phyloP scores from a whole-genome alignment of 92 coral and sea anemone species.

The Epizoanthus illoricatus region DNA sequence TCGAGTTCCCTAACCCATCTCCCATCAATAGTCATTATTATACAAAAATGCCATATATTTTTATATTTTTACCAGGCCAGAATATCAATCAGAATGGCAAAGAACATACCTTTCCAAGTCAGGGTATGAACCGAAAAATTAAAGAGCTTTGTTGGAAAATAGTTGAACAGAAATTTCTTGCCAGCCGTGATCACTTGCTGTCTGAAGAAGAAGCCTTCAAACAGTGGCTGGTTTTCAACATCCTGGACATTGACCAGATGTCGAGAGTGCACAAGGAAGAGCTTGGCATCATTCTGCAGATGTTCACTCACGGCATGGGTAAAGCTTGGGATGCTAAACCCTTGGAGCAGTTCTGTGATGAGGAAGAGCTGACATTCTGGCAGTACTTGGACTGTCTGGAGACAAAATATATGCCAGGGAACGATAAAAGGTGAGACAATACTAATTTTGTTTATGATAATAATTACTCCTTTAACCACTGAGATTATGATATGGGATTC shows the following conservation, averaged over 20 bases:
- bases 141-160: slow-evolving; percentile 87
- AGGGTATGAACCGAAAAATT: slow-evolving; percentile 52
- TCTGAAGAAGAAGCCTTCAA: slow-evolving; percentile 76
- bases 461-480: too few species aligned
- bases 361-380: slow-evolving; percentile 81
- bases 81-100: not conserved
- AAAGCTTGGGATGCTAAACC: slow-evolving; percentile 77
- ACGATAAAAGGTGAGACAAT: slow-evolving; percentile 63
- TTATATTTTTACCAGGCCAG: not conserved
- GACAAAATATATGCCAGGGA: slow-evolving; percentile 64
- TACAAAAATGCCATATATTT: too few species aligned
- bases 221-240: slow-evolving; percentile 87
- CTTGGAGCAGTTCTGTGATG: slow-evolving; percentile 62
- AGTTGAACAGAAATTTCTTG: slow-evolving; percentile 80
- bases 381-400: slow-evolving; percentile 88
- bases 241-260: slow-evolving; percentile 76
- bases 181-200: slow-evolving; percentile 58
- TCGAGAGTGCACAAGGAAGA: slow-evolving; percentile 87
- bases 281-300: slow-evolving; percentile 77
- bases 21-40: too few species aligned
- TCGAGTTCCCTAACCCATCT: too few species aligned
- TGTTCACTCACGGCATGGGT: slow-evolving; percentile 84
- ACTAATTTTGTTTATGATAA: too few species aligned
- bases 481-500: too few species aligned
- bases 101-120: slow-evolving; percentile 27